Base-by-base conservation (phyloP, 2,113 vertebrate genomes). In the Hypocryptadius cinnamomeus region DNA sequence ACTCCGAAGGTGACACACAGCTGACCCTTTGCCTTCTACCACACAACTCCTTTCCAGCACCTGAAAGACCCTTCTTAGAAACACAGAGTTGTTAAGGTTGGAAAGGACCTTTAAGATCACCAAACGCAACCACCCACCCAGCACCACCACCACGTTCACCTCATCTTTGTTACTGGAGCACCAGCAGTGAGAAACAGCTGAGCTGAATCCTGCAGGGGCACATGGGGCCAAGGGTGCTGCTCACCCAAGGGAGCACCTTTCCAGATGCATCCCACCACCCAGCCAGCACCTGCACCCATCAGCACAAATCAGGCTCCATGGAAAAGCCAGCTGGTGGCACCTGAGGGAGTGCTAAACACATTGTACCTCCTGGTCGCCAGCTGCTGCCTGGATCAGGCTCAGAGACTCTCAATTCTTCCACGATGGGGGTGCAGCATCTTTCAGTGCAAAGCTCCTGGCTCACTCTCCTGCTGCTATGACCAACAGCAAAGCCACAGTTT, bases 311-410 rank as follows among this genome's bases (percentile, higher is more conserved):
- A 53, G 30, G 5, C 33, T 42, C 68, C 50, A 42, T 0, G 1
- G 22, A 15, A 79, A 35, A 82, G 23, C 18, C 3, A 2, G 27
- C 42, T 57, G 18, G 20, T 24, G 20, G 23, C 54, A 39, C 45
- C 31, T 19, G 1, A 79, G 30, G 60, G 35, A 57, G 51, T 2
- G 25, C n/a, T 28, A 39, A 28, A n/a, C 2, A 0, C 1, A 0
- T 15, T 2, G 47, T 8, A 19, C 21, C 65, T 76, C 60, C 50
- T 3, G 0, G 15, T 6, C 15, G 9, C 64, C 3, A 1, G 27
- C 65, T 76, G 60, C 42, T 27, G n/a, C 18, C 30, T 9, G 4
- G 4, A 33, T 15, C 42, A 23, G 44, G 33, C 33, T 50, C 11
- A 0, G 22, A 59, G 13, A 13, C 8, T 78, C 72, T 50, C 68